Percentiles rank a stretch among this genome's conserved stretches.
These are phyloP conservation scores for Piscicola geometra DNA, from an alignment of 2,888 invertebrate species.

Conservation along the genomic window DNA sequence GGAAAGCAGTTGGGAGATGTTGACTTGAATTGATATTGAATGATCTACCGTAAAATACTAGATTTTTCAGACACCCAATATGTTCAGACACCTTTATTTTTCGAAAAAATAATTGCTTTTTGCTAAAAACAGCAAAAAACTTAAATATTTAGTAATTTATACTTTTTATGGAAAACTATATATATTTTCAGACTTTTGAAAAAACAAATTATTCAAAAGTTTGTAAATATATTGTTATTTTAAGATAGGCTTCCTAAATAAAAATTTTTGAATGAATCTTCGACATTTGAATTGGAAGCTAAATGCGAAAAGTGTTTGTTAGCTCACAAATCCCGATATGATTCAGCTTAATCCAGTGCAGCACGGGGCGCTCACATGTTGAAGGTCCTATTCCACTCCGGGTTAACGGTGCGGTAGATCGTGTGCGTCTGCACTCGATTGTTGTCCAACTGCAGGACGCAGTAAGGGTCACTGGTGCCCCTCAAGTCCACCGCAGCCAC, in stretches of 20 bases:
- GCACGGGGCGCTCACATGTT: constrained; percentile 94
- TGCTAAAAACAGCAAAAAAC: not conserved
- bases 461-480: constrained; percentile 97
- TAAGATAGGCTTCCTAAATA: too few relatives aligned
- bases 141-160: not conserved
- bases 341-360: too few relatives aligned
- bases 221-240: too few relatives aligned
- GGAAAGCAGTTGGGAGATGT: too few relatives aligned
- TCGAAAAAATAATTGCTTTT: not conserved
- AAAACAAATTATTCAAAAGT: too few relatives aligned
- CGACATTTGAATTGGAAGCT: too few relatives aligned
- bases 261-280: not conserved
- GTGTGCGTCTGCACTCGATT: constrained; percentile 93
- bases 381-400: constrained; percentile 97
- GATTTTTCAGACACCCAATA: not conserved
- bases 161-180: not conserved
- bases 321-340: too few relatives aligned
- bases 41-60: too few relatives aligned
- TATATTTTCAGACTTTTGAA: not conserved
- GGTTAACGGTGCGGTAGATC: constrained; percentile 91
- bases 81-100: not conserved
- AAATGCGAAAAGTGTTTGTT: too few relatives aligned
- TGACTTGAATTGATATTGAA: too few relatives aligned
- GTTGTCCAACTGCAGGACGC: constrained; percentile 90
- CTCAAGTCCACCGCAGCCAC: constrained; percentile 90